These are phyloP conservation scores for Noctua pronuba DNA, from an alignment of 2,888 invertebrate genomes.

Conservation along the genomic window DNA sequence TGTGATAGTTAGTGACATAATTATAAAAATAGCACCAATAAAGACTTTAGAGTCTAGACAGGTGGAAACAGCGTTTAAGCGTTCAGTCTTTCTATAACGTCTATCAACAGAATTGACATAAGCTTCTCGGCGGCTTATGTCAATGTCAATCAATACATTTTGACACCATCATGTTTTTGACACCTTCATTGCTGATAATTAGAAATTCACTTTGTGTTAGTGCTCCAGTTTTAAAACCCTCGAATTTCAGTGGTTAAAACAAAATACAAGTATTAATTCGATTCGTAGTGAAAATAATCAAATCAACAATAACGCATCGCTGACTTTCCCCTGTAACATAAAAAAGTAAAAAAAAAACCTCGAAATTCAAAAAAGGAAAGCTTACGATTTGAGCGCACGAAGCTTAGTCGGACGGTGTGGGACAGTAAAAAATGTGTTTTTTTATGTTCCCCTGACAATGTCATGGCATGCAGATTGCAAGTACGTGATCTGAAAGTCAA, in stretches of 20 bases:
- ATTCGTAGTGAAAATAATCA: background rate
- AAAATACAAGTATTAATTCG: background rate
- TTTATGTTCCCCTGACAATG: constrained; percentile 76
- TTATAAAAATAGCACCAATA: background rate
- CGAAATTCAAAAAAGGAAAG: constrained; percentile 27
- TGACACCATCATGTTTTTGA: background rate
- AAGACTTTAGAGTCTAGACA: background rate
- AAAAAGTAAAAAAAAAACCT: background rate
- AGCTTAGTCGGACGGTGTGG: constrained; percentile 56
- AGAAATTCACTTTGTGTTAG: background rate
- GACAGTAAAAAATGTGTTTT: constrained; percentile 75
- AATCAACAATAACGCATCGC: background rate
- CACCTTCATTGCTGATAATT: background rate
- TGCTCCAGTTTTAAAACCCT: background rate
- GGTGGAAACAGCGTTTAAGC: background rate
- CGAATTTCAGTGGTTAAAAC: background rate
- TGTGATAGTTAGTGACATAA: background rate
- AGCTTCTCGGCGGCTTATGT: background rate
- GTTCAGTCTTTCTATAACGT: background rate
- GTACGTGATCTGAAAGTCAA: constrained; percentile 87
- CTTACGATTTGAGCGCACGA: constrained; percentile 46
- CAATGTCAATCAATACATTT: background rate
- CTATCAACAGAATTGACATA: background rate
- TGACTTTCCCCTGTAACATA: background rate
- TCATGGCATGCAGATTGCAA: constrained; percentile 86